phyloP scores from a whole-genome alignment of 2,888 invertebrate species.

The Nephrotoma flavescens region DNA sequence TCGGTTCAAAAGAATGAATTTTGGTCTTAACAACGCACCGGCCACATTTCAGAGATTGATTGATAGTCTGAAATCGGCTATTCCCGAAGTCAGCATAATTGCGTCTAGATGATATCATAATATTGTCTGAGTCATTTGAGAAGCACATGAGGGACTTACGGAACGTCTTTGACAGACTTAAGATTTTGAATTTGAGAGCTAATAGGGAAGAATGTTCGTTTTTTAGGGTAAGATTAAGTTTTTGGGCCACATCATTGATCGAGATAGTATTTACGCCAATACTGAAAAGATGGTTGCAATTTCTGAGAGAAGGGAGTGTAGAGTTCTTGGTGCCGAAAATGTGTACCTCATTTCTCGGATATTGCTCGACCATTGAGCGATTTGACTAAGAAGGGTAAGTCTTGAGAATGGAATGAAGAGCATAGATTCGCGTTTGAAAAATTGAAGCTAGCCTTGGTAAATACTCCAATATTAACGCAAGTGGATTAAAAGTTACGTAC shows the following conservation, averaged over 20 bases:
- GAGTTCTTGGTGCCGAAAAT: conserved; percentile 19
- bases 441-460: conserved; percentile 12
- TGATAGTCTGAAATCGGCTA: background rate
- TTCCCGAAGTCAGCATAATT: too few species aligned
- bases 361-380: too few species aligned
- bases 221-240: background rate
- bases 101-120: too few species aligned
- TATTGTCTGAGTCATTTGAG: too few species aligned
- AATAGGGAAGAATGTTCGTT: conserved; percentile 10
- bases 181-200: conserved; percentile 8
- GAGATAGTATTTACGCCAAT: too few species aligned
- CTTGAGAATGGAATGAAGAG: conserved; percentile 16
- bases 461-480: conserved; percentile 3
- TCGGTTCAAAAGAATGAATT: background rate
- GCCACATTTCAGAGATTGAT: background rate
- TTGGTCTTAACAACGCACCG: background rate
- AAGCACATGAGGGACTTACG: conserved; percentile 12
- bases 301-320: conserved; percentile 8
- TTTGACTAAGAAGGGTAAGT: conserved; percentile 11
- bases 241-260: too few species aligned
- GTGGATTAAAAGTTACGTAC: conserved; percentile 4
- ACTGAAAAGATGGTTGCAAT: conserved; percentile 8
- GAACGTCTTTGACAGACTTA: conserved; percentile 13
- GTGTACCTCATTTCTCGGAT: conserved; percentile 20
- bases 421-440: conserved; percentile 12